phyloP scores from a whole-genome alignment of 2,797 vertebrate genomes.

The Peromyscus aztecus region DNA sequence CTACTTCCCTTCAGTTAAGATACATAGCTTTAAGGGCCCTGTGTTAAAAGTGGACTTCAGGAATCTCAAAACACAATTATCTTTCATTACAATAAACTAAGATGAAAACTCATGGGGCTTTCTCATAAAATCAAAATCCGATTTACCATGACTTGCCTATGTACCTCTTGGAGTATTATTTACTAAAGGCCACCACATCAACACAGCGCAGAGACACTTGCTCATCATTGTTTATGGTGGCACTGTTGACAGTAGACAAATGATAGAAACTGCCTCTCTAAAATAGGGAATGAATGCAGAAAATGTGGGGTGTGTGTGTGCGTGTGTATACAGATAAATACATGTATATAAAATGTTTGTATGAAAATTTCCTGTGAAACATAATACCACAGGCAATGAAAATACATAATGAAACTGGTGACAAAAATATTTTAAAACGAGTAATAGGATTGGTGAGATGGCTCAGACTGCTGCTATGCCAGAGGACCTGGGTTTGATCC shows the following conservation, averaged over 20 bases:
- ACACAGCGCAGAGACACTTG: neutral
- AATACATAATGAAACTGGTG: neutral
- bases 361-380: neutral
- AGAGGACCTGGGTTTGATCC: neutral
- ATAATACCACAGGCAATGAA: neutral
- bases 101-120: neutral
- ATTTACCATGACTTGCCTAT: neutral
- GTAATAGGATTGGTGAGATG: neutral
- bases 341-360: neutral
- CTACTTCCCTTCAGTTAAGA: neutral
- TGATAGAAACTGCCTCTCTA: neutral
- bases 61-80: neutral
- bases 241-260: neutral
- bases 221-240: neutral
- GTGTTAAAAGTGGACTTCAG: constrained; percentile 29
- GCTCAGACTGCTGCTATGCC: neutral
- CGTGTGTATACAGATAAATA: neutral
- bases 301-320: neutral
- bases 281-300: neutral
- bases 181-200: neutral
- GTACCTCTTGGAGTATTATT: neutral
- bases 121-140: neutral
- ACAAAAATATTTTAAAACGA: neutral
- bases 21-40: neutral
- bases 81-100: neutral